Base-by-base conservation (phyloP, 2,113 vertebrate genomes). In the Oncorhynchus tshawytscha region DNA sequence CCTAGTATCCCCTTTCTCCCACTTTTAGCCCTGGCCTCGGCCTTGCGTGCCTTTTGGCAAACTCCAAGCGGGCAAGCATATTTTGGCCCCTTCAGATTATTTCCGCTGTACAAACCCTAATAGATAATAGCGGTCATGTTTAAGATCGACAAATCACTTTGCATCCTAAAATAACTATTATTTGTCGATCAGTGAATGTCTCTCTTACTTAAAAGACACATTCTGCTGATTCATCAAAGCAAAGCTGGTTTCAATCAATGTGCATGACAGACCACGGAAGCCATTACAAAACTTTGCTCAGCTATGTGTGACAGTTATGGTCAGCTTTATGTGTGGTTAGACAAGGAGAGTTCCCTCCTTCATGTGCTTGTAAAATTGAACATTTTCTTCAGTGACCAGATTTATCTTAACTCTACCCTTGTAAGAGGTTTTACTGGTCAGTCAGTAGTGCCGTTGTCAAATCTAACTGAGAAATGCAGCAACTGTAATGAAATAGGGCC, bases 401-500 rank as follows among this genome's bases (percentile, higher is more conserved):
- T 8, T 62, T 3, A 22, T 62, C 54, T 57, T 57, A 7, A 62
- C 59, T 16, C 18, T 16, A 60, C 4, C 59, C 51, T 57, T 22
- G 8, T 45, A 45, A 62, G 59, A 22, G 20, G 59, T 62, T 62
- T 62, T 5, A 62, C 5, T 22, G 59, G 51, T 54, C 16, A 7
- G 51, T 18, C 16, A 18, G 12, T 54, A 18, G 15, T 54, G 16
- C 3, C 3, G 9, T 18, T 15, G 51, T 54, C 3, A 54, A 54
- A 54, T 5, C 59, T 62, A 34, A 39, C 27, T 8, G 29, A 20
- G 67, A 34, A 39, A 39, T 45, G 31, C n/a, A 62, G 5, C 8
- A 34, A 15, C 3, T 74, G 12, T 62, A 60, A 77, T n/a, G 24
- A 81, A 78, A 71, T 64, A 81, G 75, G 71, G 77, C 74, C 85